phyloP scores from a whole-genome alignment of 30 jellyfish, hydroid and myxozoan genomes.

The Pseudorhiza aurosa region DNA sequence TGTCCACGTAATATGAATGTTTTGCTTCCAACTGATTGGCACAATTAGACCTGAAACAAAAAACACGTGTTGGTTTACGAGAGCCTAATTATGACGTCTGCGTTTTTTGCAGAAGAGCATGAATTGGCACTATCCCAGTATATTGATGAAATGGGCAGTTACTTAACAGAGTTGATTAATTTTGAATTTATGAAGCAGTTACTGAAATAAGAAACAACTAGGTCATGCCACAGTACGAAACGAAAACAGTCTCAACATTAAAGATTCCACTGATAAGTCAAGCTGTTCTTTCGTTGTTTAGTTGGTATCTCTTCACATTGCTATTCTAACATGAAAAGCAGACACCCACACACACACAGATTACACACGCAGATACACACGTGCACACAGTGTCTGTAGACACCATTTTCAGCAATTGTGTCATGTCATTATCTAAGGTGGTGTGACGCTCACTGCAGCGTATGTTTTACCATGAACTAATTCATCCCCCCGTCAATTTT shows the following conservation, averaged over 20 bases:
- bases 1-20: too few species aligned
- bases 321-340: constrained; percentile 1
- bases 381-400: neutral
- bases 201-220: neutral
- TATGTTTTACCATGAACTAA: neutral
- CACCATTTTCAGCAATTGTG: neutral
- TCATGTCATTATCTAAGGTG: neutral
- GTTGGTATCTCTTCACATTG: constrained; percentile 34
- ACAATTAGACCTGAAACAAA: too few species aligned
- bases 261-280: constrained; percentile 20
- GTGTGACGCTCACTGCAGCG: neutral
- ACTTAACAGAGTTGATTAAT: constrained; percentile 1
- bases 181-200: neutral
- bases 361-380: too few species aligned
- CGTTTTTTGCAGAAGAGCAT: too few species aligned
- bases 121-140: too few species aligned
- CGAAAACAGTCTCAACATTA: constrained; percentile 19
- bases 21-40: too few species aligned
- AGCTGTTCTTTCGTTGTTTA: constrained; percentile 21
- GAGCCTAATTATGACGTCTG: too few species aligned
- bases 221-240: constrained; percentile 21
- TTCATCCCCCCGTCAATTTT: neutral
- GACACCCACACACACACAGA: too few species aligned
- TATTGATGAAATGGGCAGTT: constrained; percentile 2
- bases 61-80: too few species aligned